Conservation (phyloP, 2,888 invertebrate species). For the Phanerotoma sp. region DNA sequence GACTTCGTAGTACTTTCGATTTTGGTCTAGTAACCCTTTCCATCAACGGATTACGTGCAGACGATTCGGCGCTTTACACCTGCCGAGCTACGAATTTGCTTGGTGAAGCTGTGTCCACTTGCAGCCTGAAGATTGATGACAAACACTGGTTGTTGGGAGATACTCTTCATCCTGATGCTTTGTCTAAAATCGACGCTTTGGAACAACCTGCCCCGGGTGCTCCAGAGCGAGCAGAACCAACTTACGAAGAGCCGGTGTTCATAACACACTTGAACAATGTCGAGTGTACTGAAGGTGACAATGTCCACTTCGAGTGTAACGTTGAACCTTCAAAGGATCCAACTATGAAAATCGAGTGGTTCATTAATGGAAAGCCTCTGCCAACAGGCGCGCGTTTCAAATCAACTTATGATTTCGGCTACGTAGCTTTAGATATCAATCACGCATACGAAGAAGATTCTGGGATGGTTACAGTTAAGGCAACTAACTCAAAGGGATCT, state of each 20-base stretch:
- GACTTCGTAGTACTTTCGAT: conserved; percentile 92
- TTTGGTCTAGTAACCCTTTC: conserved; percentile 94
- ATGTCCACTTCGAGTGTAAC: conserved; percentile 87
- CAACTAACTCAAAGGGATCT: conserved; percentile 83
- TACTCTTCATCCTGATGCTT: conserved; percentile 84
- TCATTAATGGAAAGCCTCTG: conserved; percentile 87
- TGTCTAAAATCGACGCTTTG: conserved; percentile 81
- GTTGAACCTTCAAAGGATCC: conserved; percentile 92
- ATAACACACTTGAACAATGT: conserved; percentile 90
- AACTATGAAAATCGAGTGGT: conserved; percentile 91
- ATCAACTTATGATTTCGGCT: conserved; percentile 94
- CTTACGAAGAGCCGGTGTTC: conserved; percentile 84
- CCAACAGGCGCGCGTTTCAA: conserved; percentile 88
- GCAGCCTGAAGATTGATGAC: conserved; percentile 86
- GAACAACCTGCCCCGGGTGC: conserved; percentile 75
- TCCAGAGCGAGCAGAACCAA: conserved; percentile 72
- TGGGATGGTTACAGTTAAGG: conserved; percentile 88
- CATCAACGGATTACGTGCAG: conserved; percentile 80
- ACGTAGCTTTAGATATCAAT: conserved; percentile 85
- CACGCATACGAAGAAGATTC: conserved; percentile 90
- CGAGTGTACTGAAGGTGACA: conserved; percentile 83
- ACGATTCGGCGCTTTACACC: conserved; percentile 94
- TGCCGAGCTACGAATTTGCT: conserved; percentile 91
- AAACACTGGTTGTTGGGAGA: conserved; percentile 86
- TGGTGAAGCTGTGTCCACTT: conserved; percentile 93